phyloP scores from a whole-genome alignment of 2,888 invertebrate species.

The Xanthia togata region DNA sequence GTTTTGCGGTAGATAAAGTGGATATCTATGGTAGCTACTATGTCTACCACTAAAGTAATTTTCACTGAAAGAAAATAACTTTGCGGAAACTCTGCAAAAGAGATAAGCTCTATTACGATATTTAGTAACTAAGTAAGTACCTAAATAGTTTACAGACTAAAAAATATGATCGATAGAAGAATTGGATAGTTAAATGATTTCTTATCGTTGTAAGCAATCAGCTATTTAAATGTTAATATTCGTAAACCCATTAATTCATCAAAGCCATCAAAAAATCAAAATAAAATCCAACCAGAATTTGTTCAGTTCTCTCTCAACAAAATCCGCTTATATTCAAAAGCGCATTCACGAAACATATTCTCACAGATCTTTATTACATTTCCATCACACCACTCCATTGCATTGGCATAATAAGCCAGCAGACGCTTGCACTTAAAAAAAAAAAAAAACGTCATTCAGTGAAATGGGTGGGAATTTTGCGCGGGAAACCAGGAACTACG shows the following conservation, averaged over 20 bases:
- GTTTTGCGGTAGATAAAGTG: neutral
- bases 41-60: neutral
- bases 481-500: slow-evolving; percentile 52
- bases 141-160: too few relatives aligned
- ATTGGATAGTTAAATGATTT: neutral
- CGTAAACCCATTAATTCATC: neutral
- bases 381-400: slow-evolving; percentile 46
- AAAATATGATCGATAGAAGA: neutral
- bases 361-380: slow-evolving; percentile 51
- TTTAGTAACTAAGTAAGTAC: too few relatives aligned
- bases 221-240: neutral
- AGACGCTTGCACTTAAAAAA: slow-evolving; percentile 39
- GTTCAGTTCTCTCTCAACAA: slow-evolving; percentile 7
- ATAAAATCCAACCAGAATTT: slow-evolving; percentile 5
- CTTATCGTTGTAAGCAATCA: neutral
- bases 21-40: neutral
- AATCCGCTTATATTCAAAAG: slow-evolving; percentile 28
- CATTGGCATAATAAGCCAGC: slow-evolving; percentile 57
- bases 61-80: neutral
- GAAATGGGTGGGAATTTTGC: slow-evolving; percentile 60
- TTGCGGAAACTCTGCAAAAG: neutral
- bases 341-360: slow-evolving; percentile 48
- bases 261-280: neutral
- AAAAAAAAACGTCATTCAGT: slow-evolving; percentile 53
- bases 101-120: neutral